phyloP scores from a whole-genome alignment of 2,113 vertebrate species.

The Rhinoderma darwinii region DNA sequence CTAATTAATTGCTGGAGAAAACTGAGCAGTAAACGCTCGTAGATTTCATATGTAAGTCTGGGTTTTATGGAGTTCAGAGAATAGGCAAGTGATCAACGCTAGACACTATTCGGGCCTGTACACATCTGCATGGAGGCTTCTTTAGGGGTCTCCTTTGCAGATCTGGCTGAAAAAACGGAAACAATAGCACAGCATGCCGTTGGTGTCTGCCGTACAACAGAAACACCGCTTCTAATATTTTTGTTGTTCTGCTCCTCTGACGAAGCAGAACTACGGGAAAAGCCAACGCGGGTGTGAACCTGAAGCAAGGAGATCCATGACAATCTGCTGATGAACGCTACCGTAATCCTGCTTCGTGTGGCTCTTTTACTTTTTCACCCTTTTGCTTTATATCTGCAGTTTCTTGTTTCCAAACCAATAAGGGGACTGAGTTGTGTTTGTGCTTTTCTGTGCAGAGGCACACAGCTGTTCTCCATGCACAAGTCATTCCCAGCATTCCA shows the following conservation, averaged over 20 bases:
- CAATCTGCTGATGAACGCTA: not conserved
- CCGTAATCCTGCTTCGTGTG: not conserved
- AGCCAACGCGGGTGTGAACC: no score
- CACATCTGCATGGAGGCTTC: no score
- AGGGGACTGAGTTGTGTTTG: conserved; percentile 60
- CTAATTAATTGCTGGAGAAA: not conserved
- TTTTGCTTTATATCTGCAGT: conserved; percentile 44
- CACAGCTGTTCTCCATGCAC: conserved; percentile 71
- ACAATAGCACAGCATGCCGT: no score
- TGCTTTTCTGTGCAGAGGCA: conserved; percentile 79
- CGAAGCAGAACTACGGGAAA: no score
- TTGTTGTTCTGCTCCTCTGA: no score
- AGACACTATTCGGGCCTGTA: not conserved
- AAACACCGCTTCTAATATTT: no score
- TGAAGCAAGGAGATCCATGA: not conserved
- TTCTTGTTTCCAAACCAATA: conserved; percentile 40
- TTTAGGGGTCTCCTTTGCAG: no score
- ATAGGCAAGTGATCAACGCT: not conserved
- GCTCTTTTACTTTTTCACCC: not conserved
- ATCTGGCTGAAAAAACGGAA: no score
- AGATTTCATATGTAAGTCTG: not conserved
- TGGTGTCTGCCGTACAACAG: no score
- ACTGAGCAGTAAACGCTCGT: not conserved
- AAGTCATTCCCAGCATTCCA: conserved; percentile 75
- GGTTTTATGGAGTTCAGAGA: not conserved